Evolutionary conservation across 2,113 vertebrate species (phyloP), one percentile per base, ranked within the genome.

Genomic region (Hemicordylus capensis): DNA sequence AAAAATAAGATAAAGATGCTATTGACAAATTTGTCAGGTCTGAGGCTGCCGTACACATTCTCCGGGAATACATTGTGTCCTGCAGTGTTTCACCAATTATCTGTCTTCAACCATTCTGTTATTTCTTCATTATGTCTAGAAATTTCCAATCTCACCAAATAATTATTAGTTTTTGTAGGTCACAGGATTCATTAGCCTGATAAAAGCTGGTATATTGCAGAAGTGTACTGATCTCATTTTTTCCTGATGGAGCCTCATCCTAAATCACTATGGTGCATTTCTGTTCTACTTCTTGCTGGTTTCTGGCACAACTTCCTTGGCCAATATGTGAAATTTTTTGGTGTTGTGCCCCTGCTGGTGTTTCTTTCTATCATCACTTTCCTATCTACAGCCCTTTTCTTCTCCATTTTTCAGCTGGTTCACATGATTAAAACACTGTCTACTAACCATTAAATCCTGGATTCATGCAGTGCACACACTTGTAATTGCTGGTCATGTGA

Each of bases 41-140:
- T 14, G 58, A 63, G 74, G 58, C 6, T n/a, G n/a, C n/a, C 37
- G 54, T 78, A 64, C 7, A 59, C 11, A 82, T 75, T 85, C 67
- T 81, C 42, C 75, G 19, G 83, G 39, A 44, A 1, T 7, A 61
- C 88, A 83, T 74, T 66, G 3, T 12, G 56, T 90, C 48, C 42
- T 86, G 84, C 28, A 63, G 6, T 3, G 4, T 22, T 66, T 11
- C 28, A 70, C 24, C 4, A 37, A 48, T 74, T 89, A 90, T 85
- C 20, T 77, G 67, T 44, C 61, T 81, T 1, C 26, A 48, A 42
- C 44, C 34, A 6, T 70, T 89, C 34, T 80, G 14, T 59, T 87
- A 76, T 80, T 82, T 88, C 9, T 78, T 83, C 66, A 83, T 87
- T 78, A 88, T 28, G 59, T 66, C 54, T 80, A 64, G 28, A 74